Evolutionary conservation across 2,113 vertebrate genomes (phyloP).

Genomic region (Poeciliopsis retropinna): DNA sequence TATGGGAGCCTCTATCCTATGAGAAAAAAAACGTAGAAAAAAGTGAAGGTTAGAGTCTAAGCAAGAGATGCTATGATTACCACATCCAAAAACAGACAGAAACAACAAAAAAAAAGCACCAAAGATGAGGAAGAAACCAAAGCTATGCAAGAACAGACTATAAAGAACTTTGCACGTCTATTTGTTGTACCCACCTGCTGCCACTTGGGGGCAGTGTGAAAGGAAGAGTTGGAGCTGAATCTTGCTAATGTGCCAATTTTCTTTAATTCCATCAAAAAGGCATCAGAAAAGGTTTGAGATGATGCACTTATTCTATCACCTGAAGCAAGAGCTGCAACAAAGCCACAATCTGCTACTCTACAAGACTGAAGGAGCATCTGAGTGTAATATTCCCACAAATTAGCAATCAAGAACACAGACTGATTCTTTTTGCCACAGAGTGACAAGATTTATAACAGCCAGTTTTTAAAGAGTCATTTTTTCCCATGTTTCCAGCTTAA

Average conservation of each 20-base stretch:
- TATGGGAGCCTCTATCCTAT: constrained; percentile 92
- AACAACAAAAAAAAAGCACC: background rate
- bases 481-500: background rate
- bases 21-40: constrained; percentile 57
- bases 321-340: background rate
- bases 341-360: too few relatives aligned
- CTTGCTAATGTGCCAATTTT: background rate
- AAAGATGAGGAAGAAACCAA: constrained; percentile 14
- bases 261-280: background rate
- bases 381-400: background rate
- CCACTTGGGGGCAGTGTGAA: background rate
- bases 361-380: background rate
- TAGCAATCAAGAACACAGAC: background rate
- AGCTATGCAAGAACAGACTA: background rate
- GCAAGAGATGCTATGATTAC: background rate
- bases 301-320: background rate
- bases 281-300: background rate
- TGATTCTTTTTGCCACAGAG: background rate
- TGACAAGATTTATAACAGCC: background rate
- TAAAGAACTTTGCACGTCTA: background rate
- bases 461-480: background rate
- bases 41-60: constrained; percentile 15
- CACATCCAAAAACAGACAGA: background rate
- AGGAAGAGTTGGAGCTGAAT: background rate
- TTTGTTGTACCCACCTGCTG: background rate